A percentile compares a stretch with the other conserved stretches of the same genome.
Evolutionary conservation across 2,888 invertebrate species (phyloP).

Genomic region (Oscheius sp.): DNA sequence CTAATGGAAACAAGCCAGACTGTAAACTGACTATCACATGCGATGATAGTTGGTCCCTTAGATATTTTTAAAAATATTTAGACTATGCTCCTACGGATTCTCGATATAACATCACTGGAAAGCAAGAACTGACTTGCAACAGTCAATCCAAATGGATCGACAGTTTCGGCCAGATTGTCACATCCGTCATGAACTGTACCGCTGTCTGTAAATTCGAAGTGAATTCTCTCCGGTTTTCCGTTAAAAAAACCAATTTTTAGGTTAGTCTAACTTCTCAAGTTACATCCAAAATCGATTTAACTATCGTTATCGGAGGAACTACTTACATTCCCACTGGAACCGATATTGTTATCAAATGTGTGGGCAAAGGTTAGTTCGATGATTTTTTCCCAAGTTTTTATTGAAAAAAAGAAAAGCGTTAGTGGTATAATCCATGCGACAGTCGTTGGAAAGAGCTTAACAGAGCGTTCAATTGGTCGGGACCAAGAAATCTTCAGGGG

Average conservation of each 20-base stretch:
- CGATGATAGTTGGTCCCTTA: not conserved
- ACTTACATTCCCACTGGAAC: constrained; percentile 1
- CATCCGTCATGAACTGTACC: not conserved
- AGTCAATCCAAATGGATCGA: not conserved
- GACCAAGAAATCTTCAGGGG: not conserved
- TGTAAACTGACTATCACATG: not conserved
- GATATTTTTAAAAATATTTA: not conserved
- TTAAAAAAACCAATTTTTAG: too few species aligned
- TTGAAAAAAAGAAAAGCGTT: not conserved
- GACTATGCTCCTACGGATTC: constrained; percentile 1
- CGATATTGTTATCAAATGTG: not conserved
- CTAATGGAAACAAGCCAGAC: not conserved
- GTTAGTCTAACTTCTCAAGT: not conserved
- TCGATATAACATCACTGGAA: not conserved
- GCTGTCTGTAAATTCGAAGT: not conserved
- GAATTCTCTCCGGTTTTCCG: not conserved
- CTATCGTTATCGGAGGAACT: not conserved
- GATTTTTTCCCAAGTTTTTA: not conserved
- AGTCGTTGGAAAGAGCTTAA: not conserved
- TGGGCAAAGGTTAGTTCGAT: constrained; percentile 1
- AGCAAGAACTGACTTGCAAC: not conserved
- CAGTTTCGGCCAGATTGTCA: not conserved
- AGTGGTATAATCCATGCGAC: not conserved
- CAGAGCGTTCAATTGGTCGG: not conserved
- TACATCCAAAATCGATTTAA: not conserved